Evolutionary conservation across 2,888 invertebrate species (phyloP).

Genomic region (Norana najaformis): DNA sequence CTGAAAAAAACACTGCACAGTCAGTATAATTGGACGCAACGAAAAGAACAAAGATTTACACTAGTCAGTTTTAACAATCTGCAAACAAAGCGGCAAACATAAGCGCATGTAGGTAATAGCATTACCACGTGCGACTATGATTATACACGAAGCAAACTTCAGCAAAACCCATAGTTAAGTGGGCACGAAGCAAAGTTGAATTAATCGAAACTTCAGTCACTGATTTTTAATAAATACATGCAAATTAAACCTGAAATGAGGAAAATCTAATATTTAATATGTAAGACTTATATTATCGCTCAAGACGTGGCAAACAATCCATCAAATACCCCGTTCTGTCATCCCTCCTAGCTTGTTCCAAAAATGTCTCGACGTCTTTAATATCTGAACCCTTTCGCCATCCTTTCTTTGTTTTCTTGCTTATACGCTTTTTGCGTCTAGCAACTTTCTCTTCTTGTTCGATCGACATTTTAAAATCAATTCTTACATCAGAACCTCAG

Average conservation of each 20-base stretch:
- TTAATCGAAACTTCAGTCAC: not conserved
- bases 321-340: not conserved
- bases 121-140: not conserved
- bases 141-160: not conserved
- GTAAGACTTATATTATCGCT: not conserved
- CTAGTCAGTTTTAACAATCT: not conserved
- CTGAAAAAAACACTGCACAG: not conserved
- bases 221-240: not conserved
- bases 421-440: not conserved
- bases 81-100: not conserved
- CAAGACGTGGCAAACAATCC: not conserved
- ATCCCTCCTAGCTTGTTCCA: not conserved
- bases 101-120: no score
- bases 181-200: not conserved
- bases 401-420: slow-evolving; percentile 22
- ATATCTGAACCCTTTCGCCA: slow-evolving; percentile 8
- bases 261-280: not conserved
- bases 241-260: not conserved
- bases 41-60: not conserved
- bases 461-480: not conserved
- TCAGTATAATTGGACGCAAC: not conserved
- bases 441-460: slow-evolving; percentile 5
- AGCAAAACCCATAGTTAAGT: not conserved
- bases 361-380: not conserved
- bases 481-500: not conserved